Percentiles rank a stretch among this genome's conserved stretches.
phyloP scores from a whole-genome alignment of 2,113 vertebrate species.

The Hypanus sabinus region DNA sequence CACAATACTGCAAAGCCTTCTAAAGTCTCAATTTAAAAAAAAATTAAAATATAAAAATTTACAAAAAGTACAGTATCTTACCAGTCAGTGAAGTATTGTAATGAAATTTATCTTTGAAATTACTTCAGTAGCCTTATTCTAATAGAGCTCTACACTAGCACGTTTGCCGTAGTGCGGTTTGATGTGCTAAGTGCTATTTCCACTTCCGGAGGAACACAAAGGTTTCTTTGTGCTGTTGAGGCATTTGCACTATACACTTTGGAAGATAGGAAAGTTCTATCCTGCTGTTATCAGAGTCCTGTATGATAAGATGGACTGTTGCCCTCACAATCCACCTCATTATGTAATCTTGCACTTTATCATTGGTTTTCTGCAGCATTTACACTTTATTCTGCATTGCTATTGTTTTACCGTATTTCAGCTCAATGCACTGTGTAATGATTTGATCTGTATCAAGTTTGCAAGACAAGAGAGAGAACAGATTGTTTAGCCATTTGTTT shows the following conservation, averaged over 20 bases:
- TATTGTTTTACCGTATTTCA: too few relatives aligned
- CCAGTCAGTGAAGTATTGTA: not conserved
- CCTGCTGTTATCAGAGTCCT: too few relatives aligned
- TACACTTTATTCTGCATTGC: too few relatives aligned
- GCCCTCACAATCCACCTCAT: too few relatives aligned
- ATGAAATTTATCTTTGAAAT: not conserved
- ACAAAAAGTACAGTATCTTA: not conserved
- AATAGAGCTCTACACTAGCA: not conserved
- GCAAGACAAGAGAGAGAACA: not conserved
- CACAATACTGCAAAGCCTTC: too few relatives aligned
- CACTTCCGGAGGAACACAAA: not conserved
- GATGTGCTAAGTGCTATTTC: not conserved
- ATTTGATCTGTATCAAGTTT: not conserved
- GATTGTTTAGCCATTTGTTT: not conserved
- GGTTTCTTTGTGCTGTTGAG: not conserved
- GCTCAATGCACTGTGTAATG: too few relatives aligned
- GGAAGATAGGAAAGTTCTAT: not conserved
- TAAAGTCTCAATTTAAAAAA: too few relatives aligned
- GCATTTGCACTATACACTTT: not conserved
- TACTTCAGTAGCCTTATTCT: not conserved
- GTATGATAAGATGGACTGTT: too few relatives aligned
- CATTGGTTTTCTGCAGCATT: too few relatives aligned
- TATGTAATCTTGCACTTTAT: too few relatives aligned
- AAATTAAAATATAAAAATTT: not conserved
- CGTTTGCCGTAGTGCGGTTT: not conserved